phyloP scores from a whole-genome alignment of 2,888 invertebrate genomes.

The Zygaena filipendulae region DNA sequence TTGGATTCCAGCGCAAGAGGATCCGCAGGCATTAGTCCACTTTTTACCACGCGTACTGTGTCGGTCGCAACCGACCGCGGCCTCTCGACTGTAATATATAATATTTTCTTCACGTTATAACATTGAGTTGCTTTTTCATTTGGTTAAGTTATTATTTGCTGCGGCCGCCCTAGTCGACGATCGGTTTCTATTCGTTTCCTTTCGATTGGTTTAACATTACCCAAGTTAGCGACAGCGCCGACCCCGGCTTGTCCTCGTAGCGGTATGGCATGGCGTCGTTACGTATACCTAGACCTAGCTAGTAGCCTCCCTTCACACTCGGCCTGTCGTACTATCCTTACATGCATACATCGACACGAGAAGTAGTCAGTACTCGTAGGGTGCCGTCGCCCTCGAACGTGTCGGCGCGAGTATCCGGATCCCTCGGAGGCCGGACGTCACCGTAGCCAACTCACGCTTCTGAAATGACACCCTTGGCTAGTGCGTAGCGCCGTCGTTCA shows the following conservation, averaged over 20 bases:
- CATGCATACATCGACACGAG: constrained; percentile 22
- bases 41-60: no score
- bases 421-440: constrained; percentile 5
- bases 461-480: no score
- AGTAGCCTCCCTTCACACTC: constrained; percentile 35
- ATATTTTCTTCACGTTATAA: constrained; percentile 31
- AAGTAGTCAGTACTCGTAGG: constrained; percentile 11
- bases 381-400: background rate
- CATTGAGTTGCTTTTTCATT: constrained; percentile 48
- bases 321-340: constrained; percentile 36
- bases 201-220: constrained; percentile 21
- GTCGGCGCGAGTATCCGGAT: constrained; percentile 2
- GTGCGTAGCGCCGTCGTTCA: constrained; percentile 2
- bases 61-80: constrained; percentile 6
- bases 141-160: constrained; percentile 37
- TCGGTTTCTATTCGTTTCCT: constrained; percentile 12
- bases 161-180: constrained; percentile 17
- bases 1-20: no score
- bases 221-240: constrained; percentile 41
- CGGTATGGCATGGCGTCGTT: constrained; percentile 50
- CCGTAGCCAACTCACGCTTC: no score
- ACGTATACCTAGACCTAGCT: no score
- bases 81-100: constrained; percentile 1
- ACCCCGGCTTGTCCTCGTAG: constrained; percentile 44
- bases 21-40: no score